Evolutionary conservation across 2,888 invertebrate species (phyloP).

Genomic region (Clivina fossor): DNA sequence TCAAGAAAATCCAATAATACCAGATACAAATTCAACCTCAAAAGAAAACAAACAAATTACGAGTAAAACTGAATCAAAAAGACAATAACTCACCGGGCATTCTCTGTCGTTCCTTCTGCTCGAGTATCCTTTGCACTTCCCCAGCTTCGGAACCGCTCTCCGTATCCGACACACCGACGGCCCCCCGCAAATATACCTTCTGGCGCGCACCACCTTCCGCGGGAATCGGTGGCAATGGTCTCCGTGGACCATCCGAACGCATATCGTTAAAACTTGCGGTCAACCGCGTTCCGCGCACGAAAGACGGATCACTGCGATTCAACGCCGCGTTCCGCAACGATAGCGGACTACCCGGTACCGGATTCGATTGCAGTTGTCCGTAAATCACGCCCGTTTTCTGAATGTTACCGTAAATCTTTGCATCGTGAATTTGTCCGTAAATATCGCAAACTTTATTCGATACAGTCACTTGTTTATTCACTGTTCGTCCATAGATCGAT

Average conservation of each 20-base stretch:
- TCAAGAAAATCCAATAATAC: constrained; percentile 8
- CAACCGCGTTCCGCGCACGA: constrained; percentile 50
- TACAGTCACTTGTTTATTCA: constrained; percentile 45
- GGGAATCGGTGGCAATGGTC: constrained; percentile 29
- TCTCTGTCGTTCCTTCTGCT: constrained; percentile 45
- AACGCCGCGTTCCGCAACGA: constrained; percentile 41
- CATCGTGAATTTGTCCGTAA: constrained; percentile 53
- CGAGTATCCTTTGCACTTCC: constrained; percentile 67
- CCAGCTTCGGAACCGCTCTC: constrained; percentile 74
- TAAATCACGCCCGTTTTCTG: constrained; percentile 49
- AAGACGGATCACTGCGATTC: constrained; percentile 43
- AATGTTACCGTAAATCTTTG: constrained; percentile 37
- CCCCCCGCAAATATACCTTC: constrained; percentile 8
- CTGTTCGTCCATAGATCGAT: constrained; percentile 30
- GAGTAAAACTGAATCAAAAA: constrained; percentile 1
- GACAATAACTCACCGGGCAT: constrained; percentile 45
- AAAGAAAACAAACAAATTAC: constrained; percentile 6
- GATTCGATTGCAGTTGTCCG: constrained; percentile 48
- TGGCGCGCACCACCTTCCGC: constrained; percentile 56
- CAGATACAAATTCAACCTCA: constrained; percentile 25
- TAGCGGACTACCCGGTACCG: constrained; percentile 37
- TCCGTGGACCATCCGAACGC: constrained; percentile 36
- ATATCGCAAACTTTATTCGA: constrained; percentile 52
- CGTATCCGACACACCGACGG: constrained; percentile 56
- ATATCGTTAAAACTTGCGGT: constrained; percentile 53